A percentile compares a stretch with the other conserved stretches of the same genome.
These are phyloP conservation scores for Villa cingulata DNA, from an alignment of 2,888 invertebrate genomes.

Conservation along the genomic window DNA sequence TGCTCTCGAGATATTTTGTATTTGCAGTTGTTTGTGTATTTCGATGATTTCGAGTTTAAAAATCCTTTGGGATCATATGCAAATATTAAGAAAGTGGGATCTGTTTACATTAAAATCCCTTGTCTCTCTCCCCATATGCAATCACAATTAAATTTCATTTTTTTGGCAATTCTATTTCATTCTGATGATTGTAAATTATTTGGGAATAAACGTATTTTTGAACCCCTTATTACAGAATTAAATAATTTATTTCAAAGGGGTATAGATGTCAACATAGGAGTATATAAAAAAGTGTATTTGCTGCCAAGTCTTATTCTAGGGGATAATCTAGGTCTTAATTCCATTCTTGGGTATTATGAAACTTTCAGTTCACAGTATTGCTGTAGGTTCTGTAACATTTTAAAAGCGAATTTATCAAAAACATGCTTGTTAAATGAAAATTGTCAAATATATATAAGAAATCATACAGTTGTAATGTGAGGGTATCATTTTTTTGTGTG, in stretches of 20 bases:
- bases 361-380: background rate
- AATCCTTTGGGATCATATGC: background rate
- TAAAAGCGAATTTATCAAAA: background rate
- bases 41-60: background rate
- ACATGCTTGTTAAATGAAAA: too few relatives aligned
- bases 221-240: background rate
- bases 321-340: conserved; percentile 4
- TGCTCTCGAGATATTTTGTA: background rate
- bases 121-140: background rate
- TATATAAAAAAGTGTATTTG: background rate
- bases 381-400: background rate
- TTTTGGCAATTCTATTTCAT: conserved; percentile 1
- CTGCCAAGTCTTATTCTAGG: conserved; percentile 1
- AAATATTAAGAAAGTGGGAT: background rate
- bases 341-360: background rate
- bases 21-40: background rate
- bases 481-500: too few relatives aligned
- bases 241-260: background rate
- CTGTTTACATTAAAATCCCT: conserved; percentile 1
- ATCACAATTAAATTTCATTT: background rate
- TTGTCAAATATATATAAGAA: background rate
- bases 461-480: background rate
- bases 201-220: conserved; percentile 2
- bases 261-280: background rate
- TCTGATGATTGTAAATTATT: conserved; percentile 3